Evolutionary conservation across 2,888 invertebrate species (phyloP).

Genomic region (Beris chalybata): DNA sequence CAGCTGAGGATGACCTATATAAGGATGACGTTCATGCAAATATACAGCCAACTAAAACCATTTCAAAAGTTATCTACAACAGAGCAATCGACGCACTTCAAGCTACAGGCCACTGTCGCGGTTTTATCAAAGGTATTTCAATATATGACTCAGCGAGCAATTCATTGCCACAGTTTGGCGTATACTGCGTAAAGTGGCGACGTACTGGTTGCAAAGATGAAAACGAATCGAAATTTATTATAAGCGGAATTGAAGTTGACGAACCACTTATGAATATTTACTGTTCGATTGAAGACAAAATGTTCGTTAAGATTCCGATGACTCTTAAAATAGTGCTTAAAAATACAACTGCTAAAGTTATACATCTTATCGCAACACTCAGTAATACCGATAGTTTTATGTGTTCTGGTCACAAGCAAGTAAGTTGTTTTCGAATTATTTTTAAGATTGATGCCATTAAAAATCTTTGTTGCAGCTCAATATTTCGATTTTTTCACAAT

Average conservation of each 20-base stretch:
- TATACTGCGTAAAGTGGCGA: conserved; percentile 55
- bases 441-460: neutral
- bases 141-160: conserved; percentile 13
- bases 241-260: conserved; percentile 51
- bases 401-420: conserved; percentile 93
- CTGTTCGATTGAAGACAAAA: conserved; percentile 55
- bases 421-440: conserved; percentile 46
- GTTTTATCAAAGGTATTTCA: conserved; percentile 52
- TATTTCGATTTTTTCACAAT: conserved; percentile 54
- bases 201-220: conserved; percentile 50
- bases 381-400: conserved; percentile 78
- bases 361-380: conserved; percentile 52
- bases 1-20: conserved; percentile 50
- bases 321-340: conserved; percentile 53
- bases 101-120: conserved; percentile 52
- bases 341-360: conserved; percentile 53
- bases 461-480: conserved; percentile 47
- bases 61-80: conserved; percentile 26
- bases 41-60: conserved; percentile 37
- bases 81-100: conserved; percentile 54
- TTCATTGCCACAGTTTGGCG: conserved; percentile 46
- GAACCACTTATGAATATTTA: conserved; percentile 55
- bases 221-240: conserved; percentile 55
- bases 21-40: conserved; percentile 36
- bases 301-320: conserved; percentile 57